Conservation (phyloP, 1,140 invertebrate species). For the Wiebesia pumilae region DNA sequence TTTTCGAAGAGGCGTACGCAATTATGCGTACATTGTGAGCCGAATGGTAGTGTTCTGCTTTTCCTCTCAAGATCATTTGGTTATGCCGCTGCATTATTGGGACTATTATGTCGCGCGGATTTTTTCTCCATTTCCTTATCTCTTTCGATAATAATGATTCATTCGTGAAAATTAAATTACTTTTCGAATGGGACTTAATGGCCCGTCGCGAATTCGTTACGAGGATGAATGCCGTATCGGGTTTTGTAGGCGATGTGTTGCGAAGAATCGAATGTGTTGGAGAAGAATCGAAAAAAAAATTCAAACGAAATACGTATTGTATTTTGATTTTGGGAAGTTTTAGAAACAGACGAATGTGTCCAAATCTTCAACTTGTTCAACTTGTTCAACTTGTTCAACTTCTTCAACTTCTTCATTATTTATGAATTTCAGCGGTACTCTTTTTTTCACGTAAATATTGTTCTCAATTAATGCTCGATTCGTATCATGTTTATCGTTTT, state of each 20-base stretch:
- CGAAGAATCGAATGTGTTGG: background rate
- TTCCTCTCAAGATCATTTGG: conserved; percentile 20
- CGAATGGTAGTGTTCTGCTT: conserved; percentile 45
- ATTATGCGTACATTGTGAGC: conserved; percentile 11
- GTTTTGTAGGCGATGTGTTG: too few relatives aligned
- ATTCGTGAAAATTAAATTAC: conserved; percentile 30
- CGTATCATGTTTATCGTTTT: too few relatives aligned
- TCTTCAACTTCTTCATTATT: too few relatives aligned
- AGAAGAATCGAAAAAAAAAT: background rate
- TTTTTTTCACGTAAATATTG: too few relatives aligned
- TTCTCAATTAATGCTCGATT: too few relatives aligned
- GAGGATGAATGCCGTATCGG: background rate
- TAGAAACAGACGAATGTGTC: too few relatives aligned
- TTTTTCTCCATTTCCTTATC: background rate
- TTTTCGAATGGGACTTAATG: conserved; percentile 24
- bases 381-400: too few relatives aligned
- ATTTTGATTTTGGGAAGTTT: background rate
- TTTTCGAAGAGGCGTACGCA: background rate
- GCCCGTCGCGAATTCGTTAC: background rate
- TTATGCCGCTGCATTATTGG: background rate
- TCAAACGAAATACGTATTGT: background rate
- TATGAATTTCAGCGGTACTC: too few relatives aligned
- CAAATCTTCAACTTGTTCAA: too few relatives aligned
- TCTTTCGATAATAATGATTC: background rate
- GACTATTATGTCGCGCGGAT: background rate